phyloP scores from a whole-genome alignment of 1,140 invertebrate genomes.

The Anoplolepis gracilipes region DNA sequence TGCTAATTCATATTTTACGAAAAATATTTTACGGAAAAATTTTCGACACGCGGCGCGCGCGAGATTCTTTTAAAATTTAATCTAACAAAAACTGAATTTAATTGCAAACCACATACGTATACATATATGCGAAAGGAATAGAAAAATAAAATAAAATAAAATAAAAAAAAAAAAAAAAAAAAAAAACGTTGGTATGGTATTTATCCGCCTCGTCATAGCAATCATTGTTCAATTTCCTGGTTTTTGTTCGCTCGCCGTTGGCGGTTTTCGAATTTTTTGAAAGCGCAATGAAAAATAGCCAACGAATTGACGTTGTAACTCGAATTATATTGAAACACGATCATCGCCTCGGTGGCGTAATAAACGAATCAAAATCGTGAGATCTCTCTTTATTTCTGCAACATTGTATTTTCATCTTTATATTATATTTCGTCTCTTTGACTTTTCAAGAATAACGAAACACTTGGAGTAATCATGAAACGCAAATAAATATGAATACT shows the following conservation, averaged over 20 bases:
- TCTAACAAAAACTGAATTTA: constrained; percentile 53
- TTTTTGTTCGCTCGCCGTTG: constrained; percentile 53
- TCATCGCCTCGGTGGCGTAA: not conserved
- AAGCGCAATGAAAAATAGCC: constrained; percentile 49
- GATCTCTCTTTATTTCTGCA: too few species aligned
- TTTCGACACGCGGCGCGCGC: not conserved
- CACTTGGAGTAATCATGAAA: not conserved
- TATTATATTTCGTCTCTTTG: too few species aligned
- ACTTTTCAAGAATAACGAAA: not conserved
- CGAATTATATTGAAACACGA: constrained; percentile 48
- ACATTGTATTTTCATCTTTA: not conserved
- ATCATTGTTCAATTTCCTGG: constrained; percentile 57
- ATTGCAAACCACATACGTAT: constrained; percentile 39
- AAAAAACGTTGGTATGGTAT: constrained; percentile 34
- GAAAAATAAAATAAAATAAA: not conserved
- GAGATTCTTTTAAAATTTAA: constrained; percentile 52
- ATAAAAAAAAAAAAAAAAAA: not conserved
- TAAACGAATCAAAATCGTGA: not conserved
- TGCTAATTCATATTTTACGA: not conserved
- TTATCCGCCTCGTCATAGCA: constrained; percentile 55
- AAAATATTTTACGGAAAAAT: not conserved
- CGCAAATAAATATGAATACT: not conserved
- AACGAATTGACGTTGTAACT: constrained; percentile 12
- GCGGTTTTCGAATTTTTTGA: constrained; percentile 51
- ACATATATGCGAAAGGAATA: constrained; percentile 5